Evolutionary conservation across 2,888 invertebrate genomes (phyloP).

Genomic region (Augochlorella aurata): DNA sequence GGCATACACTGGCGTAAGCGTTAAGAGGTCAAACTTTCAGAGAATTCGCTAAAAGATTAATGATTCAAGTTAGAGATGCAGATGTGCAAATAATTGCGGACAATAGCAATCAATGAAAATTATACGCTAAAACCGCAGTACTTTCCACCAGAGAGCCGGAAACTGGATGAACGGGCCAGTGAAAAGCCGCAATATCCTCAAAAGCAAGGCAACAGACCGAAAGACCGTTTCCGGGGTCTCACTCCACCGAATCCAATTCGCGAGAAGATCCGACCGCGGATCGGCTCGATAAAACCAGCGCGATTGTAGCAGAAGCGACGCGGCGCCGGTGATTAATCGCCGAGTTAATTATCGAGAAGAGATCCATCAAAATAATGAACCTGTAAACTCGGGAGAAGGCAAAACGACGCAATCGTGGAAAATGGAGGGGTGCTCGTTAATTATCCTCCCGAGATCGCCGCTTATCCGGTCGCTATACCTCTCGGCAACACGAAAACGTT

Average conservation of each 20-base stretch:
- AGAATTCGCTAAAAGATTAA: too few relatives aligned
- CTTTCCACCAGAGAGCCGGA: not conserved
- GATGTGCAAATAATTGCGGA: not conserved
- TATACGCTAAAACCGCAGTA: not conserved
- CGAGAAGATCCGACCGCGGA: constrained; percentile 1
- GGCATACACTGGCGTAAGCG: too few relatives aligned
- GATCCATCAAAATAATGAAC: constrained; percentile 74
- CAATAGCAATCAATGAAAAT: not conserved
- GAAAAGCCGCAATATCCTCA: not conserved
- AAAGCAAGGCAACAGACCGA: not conserved
- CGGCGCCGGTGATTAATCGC: constrained; percentile 67
- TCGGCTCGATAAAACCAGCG: not conserved
- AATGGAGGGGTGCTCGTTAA: constrained; percentile 48
- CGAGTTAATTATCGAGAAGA: constrained; percentile 77
- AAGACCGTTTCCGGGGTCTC: not conserved
- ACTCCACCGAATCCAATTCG: not conserved
- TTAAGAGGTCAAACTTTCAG: too few relatives aligned
- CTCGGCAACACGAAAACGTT: not conserved
- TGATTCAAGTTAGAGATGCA: not conserved
- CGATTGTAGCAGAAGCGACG: not conserved
- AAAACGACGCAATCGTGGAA: constrained; percentile 27
- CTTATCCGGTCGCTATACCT: constrained; percentile 9
- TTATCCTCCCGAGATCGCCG: constrained; percentile 34
- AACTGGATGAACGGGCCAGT: not conserved
- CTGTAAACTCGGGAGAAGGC: constrained; percentile 39